Base-by-base conservation (phyloP, 2,888 invertebrate genomes). In the Heliconius aoede region DNA sequence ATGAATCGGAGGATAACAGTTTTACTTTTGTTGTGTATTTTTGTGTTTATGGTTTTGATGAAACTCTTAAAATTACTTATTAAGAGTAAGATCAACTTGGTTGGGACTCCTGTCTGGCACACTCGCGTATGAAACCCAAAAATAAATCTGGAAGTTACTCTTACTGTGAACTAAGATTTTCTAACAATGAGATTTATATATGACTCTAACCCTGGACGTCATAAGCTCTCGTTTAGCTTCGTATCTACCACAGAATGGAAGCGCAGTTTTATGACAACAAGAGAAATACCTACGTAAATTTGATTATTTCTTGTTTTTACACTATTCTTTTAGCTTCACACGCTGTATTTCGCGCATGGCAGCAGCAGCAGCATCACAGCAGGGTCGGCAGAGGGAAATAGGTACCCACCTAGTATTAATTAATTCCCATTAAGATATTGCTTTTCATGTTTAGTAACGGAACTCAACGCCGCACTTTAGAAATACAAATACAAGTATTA, bases 11-110 rank as follows among this genome's bases (percentile, higher is more conserved):
- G 18, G 13, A 60, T 51, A 30, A 65, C n/a, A 40, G 58, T 71
- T 51, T 72, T 65, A 40, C 55, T 51, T 71, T 71, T 73, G 51
- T 64, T 72, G 36, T 30, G 11, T 11, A n/a, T 62, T 24, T 51
- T 73, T 73, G 9, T 51, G 15, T 51, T 72, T 32, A 36, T 11
- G 7, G 7, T 24, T 26, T 15, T 32, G 13, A 11, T n/a, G 24
- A 36, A 24, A 11, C n/a, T 64, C 24, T 64, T 7, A n/a, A 5
- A 13, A 5, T 64, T 64, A 7, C 32, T 24, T 5, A n/a, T 64
- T 11, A 36, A 15, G 9, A 36, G 36, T 36, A 36, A 13, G 11
- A 15, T 40, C 4, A 40, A 40, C 4, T 4, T 46, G 46, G 46
- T 51, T 51, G n/a, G 3, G 9, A 51, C 3, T 51, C 51, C n/a